Conservation (phyloP, 1,140 invertebrate species). For the Drosophila neocordata region DNA sequence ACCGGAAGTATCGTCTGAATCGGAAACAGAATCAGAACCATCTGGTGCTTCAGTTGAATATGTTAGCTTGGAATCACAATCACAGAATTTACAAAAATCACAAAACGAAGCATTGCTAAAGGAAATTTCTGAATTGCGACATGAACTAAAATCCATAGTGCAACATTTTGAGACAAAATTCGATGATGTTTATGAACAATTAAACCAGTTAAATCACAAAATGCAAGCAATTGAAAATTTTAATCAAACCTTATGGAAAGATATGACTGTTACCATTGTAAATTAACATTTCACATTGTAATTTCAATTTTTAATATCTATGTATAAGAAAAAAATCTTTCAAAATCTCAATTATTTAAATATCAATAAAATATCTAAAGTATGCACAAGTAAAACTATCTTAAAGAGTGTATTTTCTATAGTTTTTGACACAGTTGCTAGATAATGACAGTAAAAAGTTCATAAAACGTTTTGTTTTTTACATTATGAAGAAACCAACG, state of each 20-base stretch:
- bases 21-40: slow-evolving; percentile 3
- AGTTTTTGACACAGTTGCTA: too few relatives aligned
- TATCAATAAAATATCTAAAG: neutral
- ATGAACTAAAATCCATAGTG: slow-evolving; percentile 62
- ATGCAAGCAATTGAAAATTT: slow-evolving; percentile 52
- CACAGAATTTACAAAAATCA: neutral
- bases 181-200: slow-evolving; percentile 28
- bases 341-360: neutral
- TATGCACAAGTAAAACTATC: too few relatives aligned
- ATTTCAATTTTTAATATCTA: neutral
- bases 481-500: too few relatives aligned
- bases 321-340: neutral
- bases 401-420: too few relatives aligned
- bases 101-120: neutral
- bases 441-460: too few relatives aligned
- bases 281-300: slow-evolving; percentile 9
- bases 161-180: slow-evolving; percentile 68
- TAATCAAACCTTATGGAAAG: slow-evolving; percentile 63
- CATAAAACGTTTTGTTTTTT: too few relatives aligned
- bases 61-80: slow-evolving; percentile 33
- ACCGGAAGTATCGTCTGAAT: slow-evolving; percentile 31
- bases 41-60: neutral
- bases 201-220: slow-evolving; percentile 45
- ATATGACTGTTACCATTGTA: slow-evolving; percentile 57
- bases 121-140: slow-evolving; percentile 50